Evolutionary conservation across 2,888 invertebrate genomes (phyloP).

Genomic region (Meandrusa payeni): DNA sequence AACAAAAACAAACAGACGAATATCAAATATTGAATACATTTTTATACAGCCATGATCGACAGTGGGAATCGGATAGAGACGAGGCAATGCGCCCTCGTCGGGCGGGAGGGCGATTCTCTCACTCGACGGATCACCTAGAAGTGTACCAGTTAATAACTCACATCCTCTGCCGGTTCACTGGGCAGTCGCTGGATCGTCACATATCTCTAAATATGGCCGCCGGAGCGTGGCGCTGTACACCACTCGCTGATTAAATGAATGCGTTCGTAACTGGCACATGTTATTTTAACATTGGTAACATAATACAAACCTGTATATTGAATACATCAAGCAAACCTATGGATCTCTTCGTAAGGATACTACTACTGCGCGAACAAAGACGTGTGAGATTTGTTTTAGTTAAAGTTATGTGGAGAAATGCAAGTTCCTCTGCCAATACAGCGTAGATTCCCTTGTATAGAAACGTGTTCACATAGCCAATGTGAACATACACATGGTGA

Average conservation of each 20-base stretch:
- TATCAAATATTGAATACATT: slow-evolving; percentile 17
- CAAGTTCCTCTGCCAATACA: too few relatives aligned
- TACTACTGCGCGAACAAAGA: too few relatives aligned
- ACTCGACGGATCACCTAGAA: slow-evolving; percentile 79
- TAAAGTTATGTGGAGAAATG: too few relatives aligned
- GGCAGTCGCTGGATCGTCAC: slow-evolving; percentile 77
- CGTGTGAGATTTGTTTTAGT: too few relatives aligned
- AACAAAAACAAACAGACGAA: too few relatives aligned
- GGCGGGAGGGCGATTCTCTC: slow-evolving; percentile 65
- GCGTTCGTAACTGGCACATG: slow-evolving; percentile 20
- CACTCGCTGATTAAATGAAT: slow-evolving; percentile 41
- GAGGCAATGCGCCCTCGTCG: slow-evolving; percentile 32
- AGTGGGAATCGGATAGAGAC: slow-evolving; percentile 35
- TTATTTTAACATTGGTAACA: slow-evolving; percentile 3
- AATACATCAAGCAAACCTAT: too few relatives aligned
- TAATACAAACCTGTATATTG: too few relatives aligned
- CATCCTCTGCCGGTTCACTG: slow-evolving; percentile 78
- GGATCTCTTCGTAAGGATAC: too few relatives aligned
- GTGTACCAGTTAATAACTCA: slow-evolving; percentile 79
- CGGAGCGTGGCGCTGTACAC: slow-evolving; percentile 62
- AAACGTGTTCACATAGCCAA: too few relatives aligned
- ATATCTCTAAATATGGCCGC: slow-evolving; percentile 75
- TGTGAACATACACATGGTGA: too few relatives aligned
- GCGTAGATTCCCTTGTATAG: too few relatives aligned
- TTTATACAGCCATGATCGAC: slow-evolving; percentile 33